Conservation (phyloP, 2,888 invertebrate genomes). For the Ectobius pallidus region DNA sequence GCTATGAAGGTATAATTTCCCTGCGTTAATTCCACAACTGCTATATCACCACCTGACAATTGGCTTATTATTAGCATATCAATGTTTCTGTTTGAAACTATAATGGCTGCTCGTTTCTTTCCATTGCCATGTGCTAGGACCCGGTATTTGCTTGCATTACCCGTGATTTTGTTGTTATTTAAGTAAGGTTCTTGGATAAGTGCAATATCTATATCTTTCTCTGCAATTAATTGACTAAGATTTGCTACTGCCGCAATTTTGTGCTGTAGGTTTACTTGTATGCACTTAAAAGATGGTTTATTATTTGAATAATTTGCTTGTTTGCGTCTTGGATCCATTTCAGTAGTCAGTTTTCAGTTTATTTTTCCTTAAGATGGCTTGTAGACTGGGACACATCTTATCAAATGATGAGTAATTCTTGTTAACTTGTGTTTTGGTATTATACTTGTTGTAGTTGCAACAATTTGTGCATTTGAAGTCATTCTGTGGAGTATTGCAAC, state of each 20-base stretch:
- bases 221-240: not conserved
- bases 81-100: not conserved
- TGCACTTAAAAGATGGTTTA: not conserved
- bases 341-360: not conserved
- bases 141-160: too few species aligned
- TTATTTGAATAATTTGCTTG: not conserved
- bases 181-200: too few species aligned
- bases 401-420: not conserved
- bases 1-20: not conserved
- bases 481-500: not conserved
- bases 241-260: not conserved
- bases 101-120: too few species aligned
- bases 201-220: not conserved
- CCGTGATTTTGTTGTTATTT: too few species aligned
- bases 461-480: not conserved
- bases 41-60: not conserved
- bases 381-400: not conserved
- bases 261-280: slow-evolving; percentile 1
- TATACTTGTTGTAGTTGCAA: not conserved
- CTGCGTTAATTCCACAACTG: not conserved
- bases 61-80: not conserved
- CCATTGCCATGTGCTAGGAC: too few species aligned
- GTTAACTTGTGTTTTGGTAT: not conserved
- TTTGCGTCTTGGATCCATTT: not conserved
- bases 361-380: not conserved